These are phyloP conservation scores for Amphibalanus amphitrite DNA, from an alignment of 1,140 invertebrate species.

Conservation along the genomic window DNA sequence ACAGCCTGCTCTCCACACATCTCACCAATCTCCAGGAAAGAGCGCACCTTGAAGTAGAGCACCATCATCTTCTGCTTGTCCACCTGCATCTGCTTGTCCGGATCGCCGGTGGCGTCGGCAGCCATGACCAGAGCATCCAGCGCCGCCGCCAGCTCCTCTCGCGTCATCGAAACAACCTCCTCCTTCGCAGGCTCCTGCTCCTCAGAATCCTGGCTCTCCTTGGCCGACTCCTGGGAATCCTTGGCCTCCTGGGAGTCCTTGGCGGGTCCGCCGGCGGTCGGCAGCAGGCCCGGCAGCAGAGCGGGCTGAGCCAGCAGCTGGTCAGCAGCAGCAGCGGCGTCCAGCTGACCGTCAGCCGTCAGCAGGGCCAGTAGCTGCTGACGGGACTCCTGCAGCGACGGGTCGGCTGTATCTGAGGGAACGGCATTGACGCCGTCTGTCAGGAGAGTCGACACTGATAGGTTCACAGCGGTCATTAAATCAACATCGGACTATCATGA, in stretches of 20 bases:
- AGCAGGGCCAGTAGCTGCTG: not conserved
- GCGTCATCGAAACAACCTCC: too few relatives aligned
- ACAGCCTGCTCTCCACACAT: too few relatives aligned
- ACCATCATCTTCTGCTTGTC: constrained; percentile 19
- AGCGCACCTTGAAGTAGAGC: constrained; percentile 27
- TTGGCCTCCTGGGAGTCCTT: too few relatives aligned
- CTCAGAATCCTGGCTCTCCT: too few relatives aligned
- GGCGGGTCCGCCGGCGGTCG: too few relatives aligned
- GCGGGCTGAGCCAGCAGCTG: not conserved
- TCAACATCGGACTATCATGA: too few relatives aligned
- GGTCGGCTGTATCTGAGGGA: too few relatives aligned
- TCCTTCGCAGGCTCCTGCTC: too few relatives aligned
- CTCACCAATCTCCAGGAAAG: constrained; percentile 22
- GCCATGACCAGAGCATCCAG: not conserved
- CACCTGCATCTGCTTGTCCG: not conserved
- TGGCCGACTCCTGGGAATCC: too few relatives aligned
- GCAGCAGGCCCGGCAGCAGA: not conserved
- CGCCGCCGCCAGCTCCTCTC: not conserved
- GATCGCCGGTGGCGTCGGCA: not conserved
- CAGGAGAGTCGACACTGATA: too few relatives aligned
- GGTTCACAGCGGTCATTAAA: too few relatives aligned
- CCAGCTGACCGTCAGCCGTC: not conserved
- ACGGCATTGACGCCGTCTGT: too few relatives aligned
- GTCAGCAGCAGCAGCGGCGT: not conserved
- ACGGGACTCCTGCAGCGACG: not conserved